These are phyloP conservation scores for Epizoanthus illoricatus DNA, from an alignment of 92 coral and sea anemone genomes.

Conservation along the genomic window DNA sequence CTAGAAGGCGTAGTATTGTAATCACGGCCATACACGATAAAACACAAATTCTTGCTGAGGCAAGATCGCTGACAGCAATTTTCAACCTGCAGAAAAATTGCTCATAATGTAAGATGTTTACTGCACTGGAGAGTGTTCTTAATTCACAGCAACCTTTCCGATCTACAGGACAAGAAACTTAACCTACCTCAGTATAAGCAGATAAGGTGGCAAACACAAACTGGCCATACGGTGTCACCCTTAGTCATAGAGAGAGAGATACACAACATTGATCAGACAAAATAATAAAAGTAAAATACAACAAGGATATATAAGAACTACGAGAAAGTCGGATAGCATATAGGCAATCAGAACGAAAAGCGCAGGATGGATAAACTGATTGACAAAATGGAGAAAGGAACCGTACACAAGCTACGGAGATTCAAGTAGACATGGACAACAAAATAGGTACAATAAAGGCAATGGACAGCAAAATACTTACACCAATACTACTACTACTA, in stretches of 20 bases:
- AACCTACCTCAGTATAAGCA: constrained; percentile 79
- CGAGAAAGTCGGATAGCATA: too few relatives aligned
- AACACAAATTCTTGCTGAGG: constrained; percentile 70
- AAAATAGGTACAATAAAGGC: too few relatives aligned
- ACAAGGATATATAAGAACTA: background rate
- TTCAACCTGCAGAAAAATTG: constrained; percentile 62
- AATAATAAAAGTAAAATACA: background rate
- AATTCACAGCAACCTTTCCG: background rate
- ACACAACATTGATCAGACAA: background rate
- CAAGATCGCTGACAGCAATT: constrained; percentile 80
- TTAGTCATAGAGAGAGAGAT: constrained; percentile 24
- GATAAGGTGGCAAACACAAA: constrained; percentile 75
- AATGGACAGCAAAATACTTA: too few relatives aligned
- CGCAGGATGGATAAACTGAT: too few relatives aligned
- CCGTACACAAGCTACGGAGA: too few relatives aligned
- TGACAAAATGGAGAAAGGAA: too few relatives aligned
- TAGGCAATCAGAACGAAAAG: too few relatives aligned
- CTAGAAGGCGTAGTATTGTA: constrained; percentile 89
- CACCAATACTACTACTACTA: too few relatives aligned
- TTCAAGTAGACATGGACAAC: too few relatives aligned
- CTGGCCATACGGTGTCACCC: constrained; percentile 94
- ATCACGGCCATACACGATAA: constrained; percentile 79
- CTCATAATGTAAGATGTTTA: background rate
- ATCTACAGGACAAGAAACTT: background rate
- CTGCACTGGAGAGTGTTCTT: too few relatives aligned